Evolutionary conservation across 2,888 invertebrate genomes (phyloP).

Genomic region (Drosophila fungiperda): DNA sequence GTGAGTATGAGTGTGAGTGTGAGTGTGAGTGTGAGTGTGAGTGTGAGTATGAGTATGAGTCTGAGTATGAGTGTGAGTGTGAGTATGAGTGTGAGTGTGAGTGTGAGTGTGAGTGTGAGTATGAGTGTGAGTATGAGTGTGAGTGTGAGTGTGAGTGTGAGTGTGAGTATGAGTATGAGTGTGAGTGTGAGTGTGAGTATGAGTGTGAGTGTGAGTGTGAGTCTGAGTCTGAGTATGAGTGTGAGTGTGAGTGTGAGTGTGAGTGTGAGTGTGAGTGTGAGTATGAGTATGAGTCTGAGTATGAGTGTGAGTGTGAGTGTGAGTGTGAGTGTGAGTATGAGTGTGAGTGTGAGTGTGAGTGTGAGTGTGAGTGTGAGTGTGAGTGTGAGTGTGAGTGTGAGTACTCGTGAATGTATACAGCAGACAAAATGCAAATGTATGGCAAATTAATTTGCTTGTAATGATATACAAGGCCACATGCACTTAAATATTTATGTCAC

Average conservation of each 20-base stretch:
- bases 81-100: neutral
- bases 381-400: slow-evolving; percentile 1
- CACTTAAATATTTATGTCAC: slow-evolving; percentile 66
- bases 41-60: slow-evolving; percentile 6
- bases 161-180: neutral
- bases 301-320: neutral
- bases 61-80: neutral
- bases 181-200: neutral
- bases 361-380: neutral
- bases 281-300: neutral
- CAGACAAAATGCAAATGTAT: slow-evolving; percentile 64
- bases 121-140: neutral
- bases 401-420: slow-evolving; percentile 47
- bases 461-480: slow-evolving; percentile 55
- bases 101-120: neutral
- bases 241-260: neutral
- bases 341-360: neutral
- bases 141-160: slow-evolving; percentile 1
- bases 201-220: neutral
- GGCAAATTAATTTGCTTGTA: slow-evolving; percentile 72
- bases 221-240: too few relatives aligned
- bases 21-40: slow-evolving; percentile 1
- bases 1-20: neutral
- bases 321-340: neutral
- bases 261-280: neutral